Evolutionary conservation across 2,113 vertebrate species (phyloP), one percentile per base, ranked within the genome.

Genomic region (Ammospiza caudacuta): DNA sequence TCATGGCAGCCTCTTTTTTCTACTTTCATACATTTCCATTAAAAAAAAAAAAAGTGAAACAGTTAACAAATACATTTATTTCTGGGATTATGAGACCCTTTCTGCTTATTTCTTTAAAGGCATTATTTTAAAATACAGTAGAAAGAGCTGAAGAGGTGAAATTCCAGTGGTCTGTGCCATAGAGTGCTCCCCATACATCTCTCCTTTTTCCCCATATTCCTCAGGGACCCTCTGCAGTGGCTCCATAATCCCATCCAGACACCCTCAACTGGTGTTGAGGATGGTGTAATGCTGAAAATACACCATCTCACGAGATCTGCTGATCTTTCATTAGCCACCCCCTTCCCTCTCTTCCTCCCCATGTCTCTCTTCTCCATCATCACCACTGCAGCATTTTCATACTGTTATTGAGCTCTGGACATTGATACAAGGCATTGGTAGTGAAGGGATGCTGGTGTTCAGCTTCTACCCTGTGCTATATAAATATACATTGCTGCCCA

Each of bases 1-100:
- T 86, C 79, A 94, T 95, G 93, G 90, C 52, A 95, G 27, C 57
- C 75, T 74, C 61, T 72, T 24, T 84, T 78, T 77, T 84, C 67
- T 74, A 62, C 79, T 88, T 92, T 43, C 63, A 47, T 47, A 35
- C 2, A 23, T 77, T 93, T 73, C 25, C 28, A 66, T 51, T 51
- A 31, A 0, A 5, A 9, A 72, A 76, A 63, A 47, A 47, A 39
- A 62, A 63, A 39, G 3, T 22, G 11, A 27, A 43, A 25, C 27
- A 17, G 5, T 29, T 52, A 61, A n/a, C 7, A 90, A 69, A 70
- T 47, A 28, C 13, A 43, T 86, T 80, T 77, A 37, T 25, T 86
- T 74, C 51, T 83, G 59, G 33, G 67, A 41, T 52, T 11, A 19
- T 74, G 76, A 59, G 29, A 62, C 3, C 5, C 20, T 89, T 83